Conservation (phyloP, 2,113 vertebrate species). For the Aldabrachelys gigantea region DNA sequence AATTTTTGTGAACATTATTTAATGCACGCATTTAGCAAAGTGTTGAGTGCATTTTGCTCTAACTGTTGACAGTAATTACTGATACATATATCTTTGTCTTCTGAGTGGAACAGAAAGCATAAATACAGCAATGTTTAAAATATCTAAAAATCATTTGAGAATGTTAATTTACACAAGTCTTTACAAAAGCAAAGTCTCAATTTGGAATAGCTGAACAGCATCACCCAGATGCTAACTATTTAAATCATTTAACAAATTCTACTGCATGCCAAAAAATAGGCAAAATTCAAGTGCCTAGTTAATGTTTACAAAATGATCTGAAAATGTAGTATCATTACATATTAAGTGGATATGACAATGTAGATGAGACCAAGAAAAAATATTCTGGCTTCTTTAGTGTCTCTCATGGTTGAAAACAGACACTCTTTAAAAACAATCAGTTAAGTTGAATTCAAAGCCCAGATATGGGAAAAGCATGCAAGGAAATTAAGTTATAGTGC, state of each 20-base stretch:
- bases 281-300: background rate
- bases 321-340: background rate
- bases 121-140: background rate
- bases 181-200: background rate
- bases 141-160: background rate
- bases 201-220: background rate
- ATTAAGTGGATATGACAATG: background rate
- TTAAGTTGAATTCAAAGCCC: background rate
- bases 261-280: background rate
- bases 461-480: background rate
- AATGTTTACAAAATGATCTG: background rate
- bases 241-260: background rate
- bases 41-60: background rate
- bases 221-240: background rate
- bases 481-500: constrained; percentile 67
- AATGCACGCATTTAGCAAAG: background rate
- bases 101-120: background rate
- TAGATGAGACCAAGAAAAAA: background rate
- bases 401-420: constrained; percentile 10
- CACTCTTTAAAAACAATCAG: background rate
- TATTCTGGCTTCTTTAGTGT: background rate
- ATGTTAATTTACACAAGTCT: background rate
- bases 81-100: background rate
- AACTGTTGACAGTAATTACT: background rate
- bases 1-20: background rate